Evolutionary conservation across 2,888 invertebrate species (phyloP).

Genomic region (Drosophila differens): DNA sequence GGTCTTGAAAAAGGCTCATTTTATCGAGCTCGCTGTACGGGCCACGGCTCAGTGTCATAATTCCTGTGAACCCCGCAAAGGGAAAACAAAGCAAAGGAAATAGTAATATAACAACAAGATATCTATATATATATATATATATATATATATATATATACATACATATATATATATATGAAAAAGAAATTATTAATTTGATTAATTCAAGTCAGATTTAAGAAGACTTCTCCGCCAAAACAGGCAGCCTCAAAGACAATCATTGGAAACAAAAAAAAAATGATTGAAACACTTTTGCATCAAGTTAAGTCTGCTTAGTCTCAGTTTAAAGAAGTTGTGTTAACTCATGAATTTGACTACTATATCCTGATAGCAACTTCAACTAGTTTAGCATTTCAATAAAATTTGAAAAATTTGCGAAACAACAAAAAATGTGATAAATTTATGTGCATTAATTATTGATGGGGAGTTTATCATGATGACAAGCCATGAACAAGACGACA

Average conservation of each 20-base stretch:
- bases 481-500: not conserved
- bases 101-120: not conserved
- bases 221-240: not conserved
- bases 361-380: not conserved
- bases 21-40: conserved; percentile 97
- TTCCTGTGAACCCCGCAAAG: conserved; percentile 88
- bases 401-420: not conserved
- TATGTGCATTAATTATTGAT: not conserved
- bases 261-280: not conserved
- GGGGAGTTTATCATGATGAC: not conserved
- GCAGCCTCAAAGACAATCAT: not conserved
- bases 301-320: not conserved
- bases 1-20: conserved; percentile 99
- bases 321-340: not conserved
- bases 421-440: not conserved
- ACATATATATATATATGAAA: not conserved
- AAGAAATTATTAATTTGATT: not conserved
- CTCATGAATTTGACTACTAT: not conserved
- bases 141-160: not conserved
- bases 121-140: not conserved
- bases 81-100: not conserved
- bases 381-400: not conserved
- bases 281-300: not conserved
- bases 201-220: not conserved
- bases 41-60: conserved; percentile 99